Percentiles rank a stretch among this genome's conserved stretches.
These are phyloP conservation scores for Trachelus troglodyta DNA, from an alignment of 2,888 invertebrate species.

Conservation along the genomic window DNA sequence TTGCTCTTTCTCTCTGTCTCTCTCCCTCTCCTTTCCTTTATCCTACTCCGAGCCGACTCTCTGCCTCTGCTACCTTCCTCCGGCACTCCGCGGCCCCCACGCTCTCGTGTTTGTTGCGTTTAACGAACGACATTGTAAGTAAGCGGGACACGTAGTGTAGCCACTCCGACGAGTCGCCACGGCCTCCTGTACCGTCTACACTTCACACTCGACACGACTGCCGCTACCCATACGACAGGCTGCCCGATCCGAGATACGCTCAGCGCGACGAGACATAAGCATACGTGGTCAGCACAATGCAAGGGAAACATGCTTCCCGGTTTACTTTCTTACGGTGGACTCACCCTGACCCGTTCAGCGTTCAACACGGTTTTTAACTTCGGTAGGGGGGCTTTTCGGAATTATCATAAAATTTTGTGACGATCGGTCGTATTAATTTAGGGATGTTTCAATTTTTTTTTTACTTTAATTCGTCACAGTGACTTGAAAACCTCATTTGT, in stretches of 20 bases:
- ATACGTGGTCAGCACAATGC: constrained; percentile 19
- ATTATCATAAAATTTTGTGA: not conserved
- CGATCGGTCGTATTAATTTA: no score
- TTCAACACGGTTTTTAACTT: not conserved
- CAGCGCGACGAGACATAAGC: constrained; percentile 8
- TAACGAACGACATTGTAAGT: constrained; percentile 44
- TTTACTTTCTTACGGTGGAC: not conserved
- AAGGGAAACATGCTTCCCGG: constrained; percentile 9
- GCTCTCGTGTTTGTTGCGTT: constrained; percentile 40
- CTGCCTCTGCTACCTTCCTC: not conserved
- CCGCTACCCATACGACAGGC: not conserved
- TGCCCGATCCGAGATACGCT: constrained; percentile 7
- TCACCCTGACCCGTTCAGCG: not conserved
- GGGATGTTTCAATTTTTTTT: not conserved
- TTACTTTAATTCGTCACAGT: not conserved
- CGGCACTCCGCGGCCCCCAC: not conserved
- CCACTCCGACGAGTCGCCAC: not conserved
- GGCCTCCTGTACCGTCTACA: constrained; percentile 13
- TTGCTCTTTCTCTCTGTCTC: not conserved
- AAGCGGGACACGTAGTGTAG: constrained; percentile 28
- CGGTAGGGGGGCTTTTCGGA: not conserved
- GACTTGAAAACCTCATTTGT: not conserved
- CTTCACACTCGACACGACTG: not conserved
- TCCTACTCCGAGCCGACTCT: not conserved
- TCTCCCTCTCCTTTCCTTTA: not conserved